Evolutionary conservation across 35 echinoderm and acorn worm species (phyloP), one percentile per base, ranked within the genome.

Genomic region (Anneissia japonica): DNA sequence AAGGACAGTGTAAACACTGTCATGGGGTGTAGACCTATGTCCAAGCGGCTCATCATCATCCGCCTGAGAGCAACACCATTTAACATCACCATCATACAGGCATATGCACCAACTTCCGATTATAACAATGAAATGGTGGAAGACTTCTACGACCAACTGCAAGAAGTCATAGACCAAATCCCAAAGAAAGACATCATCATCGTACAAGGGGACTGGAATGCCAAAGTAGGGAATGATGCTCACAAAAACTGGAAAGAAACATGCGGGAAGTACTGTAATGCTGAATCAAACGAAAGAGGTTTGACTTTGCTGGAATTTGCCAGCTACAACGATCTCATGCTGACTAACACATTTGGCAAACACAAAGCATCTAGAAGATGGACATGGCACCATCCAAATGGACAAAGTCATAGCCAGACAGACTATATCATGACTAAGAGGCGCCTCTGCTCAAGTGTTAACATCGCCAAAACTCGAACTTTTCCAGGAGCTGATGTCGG

Each of bases 161-260:
- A 83, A 31, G 32, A 89, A 35, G 33, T 40, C 10, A 16, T 89
- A 6, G 73, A 73, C 37, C 82, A 83, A 39, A 89, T 75, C 38
- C 77, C 80, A 35, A 88, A 84, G 46, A 88, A 88, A 81, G 77
- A 80, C 36, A 83, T 91, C 36, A 0, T 91, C 0, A 80, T 91
- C n/a, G 55, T 91, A 3, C 90, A 91, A 75, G 90, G 90, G 0
- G 90, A 91, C 84, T 87, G 90, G 90, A 91, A 82, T 55, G 78
- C 84, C 4, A 87, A 87, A 46, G 46, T 91, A 36, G 90, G 84
- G 32, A 35, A 0, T 4, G 84, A 87, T 86, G 77, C 34, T n/a
- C 19, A 34, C 0, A 45, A 45, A 35, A 30, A 86, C 77, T 87
- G 90, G 84, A 87, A 64, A 74, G 84, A 14, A 43, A 43, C 40